Evolutionary conservation across 2,113 vertebrate species (phyloP).

Genomic region (Protobothrops mucrosquamatus): DNA sequence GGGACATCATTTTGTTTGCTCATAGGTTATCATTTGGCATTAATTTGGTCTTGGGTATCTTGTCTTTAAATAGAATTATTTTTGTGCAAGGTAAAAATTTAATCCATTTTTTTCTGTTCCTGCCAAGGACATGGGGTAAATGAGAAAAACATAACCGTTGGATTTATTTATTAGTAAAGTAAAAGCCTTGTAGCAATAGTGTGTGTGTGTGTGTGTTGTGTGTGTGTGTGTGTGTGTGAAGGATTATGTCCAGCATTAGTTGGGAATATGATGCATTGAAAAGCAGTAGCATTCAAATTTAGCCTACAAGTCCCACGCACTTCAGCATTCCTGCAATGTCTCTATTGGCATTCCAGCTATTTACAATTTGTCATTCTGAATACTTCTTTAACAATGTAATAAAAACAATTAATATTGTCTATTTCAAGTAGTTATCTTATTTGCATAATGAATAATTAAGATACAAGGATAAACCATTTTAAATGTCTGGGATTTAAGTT

Average conservation of each 20-base stretch:
- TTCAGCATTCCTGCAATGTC: neutral
- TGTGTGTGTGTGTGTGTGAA: neutral
- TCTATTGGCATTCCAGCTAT: neutral
- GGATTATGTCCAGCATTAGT: neutral
- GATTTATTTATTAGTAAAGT: neutral
- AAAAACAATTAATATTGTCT: conserved; percentile 53
- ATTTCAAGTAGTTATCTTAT: conserved; percentile 62
- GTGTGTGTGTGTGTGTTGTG: too few species aligned
- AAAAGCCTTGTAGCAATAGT: neutral
- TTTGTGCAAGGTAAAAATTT: neutral
- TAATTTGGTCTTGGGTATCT: neutral
- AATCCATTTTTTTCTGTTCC: neutral
- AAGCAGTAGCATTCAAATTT: neutral
- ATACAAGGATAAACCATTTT: neutral
- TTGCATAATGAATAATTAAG: conserved; percentile 56
- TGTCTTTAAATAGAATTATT: neutral
- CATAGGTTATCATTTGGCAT: neutral
- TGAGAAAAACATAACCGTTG: neutral
- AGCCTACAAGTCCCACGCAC: neutral
- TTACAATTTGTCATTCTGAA: neutral
- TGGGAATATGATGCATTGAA: neutral
- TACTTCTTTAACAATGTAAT: conserved; percentile 47
- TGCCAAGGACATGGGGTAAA: neutral
- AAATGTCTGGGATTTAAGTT: neutral
- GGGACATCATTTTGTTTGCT: neutral